Base-by-base conservation (phyloP, 2,888 invertebrate species). In the Rosalia funebris region DNA sequence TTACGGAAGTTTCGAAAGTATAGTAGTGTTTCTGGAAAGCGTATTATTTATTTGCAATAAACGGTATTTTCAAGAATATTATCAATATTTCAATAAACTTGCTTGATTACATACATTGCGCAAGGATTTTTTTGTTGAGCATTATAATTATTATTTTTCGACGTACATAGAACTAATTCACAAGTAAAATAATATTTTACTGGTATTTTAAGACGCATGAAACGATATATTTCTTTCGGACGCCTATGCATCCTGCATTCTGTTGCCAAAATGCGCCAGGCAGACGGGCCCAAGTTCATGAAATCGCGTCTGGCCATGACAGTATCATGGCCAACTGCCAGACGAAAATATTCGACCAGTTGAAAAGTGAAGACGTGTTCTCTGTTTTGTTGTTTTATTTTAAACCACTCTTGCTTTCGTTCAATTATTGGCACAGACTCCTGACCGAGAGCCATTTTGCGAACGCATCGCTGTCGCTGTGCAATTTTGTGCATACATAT, bases 261-360 rank as follows among this genome's bases (percentile, higher is more conserved):
- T 52, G 50, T 57, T 62, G 63, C 63, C 66, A 57, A 66, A 66
- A 63, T 62, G 53, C 57, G 39, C 34, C 37, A 37, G 55, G 63
- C 69, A 66, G 66, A 63, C 66, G 63, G 70, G 60, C 64, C 57
- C 65, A 63, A 65, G 73, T 70, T 72, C 72, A 72, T 71, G 67
- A 71, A 70, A 72, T 68, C 66, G 68, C 52, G 72, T 69, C 69
- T 73, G 75, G 71, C 75, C 74, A 65, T 75, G 74, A 70, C 68
- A 68, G 58, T 69, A 71, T 76, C 76, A 77, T 74, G 77, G 77
- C 75, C 77, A 75, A 71, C 72, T 70, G 71, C 73, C 76, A 76
- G 75, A 76, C 76, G 71, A 72, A 75, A 75, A 73, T 75, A 74
- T 75, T 72, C 68, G 71, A 65, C 68, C 69, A 65, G 71, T 69